Base-by-base conservation (phyloP, 2,888 invertebrate species). In the Ichneumoninae sp. region DNA sequence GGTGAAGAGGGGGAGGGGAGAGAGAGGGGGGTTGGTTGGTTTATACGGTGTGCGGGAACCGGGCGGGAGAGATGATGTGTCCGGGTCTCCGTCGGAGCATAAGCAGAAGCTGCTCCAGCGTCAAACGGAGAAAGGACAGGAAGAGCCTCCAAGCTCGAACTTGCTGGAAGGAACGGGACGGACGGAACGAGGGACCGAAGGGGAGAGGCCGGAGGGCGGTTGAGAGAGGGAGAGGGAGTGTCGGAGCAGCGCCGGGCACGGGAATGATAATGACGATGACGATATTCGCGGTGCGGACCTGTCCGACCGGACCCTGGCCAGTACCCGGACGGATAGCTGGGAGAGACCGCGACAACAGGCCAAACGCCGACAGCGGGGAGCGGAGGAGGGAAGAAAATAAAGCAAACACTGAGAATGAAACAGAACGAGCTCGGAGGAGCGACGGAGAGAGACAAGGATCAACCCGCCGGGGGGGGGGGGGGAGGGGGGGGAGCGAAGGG, bases 211-310 rank as follows among this genome's bases (percentile, higher is more conserved):
- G 26, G 77, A 66, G 60, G 75, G 85, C 78, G 77, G 83, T 69
- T 80, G 72, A 79, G 76, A 85, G 80, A 80, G 85, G 82, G 77
- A 10, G 40, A 10, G 40, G 1, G 40, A 40, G 40, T 40, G 40
- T 40, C 40, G 10, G 80, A 81, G 71, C 66, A 79, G 68, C 86
- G 83, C 75, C 74, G 77, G 71, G 72, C 82, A 86, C 81, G 86
- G 82, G 83, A 86, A 86, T 86, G 87, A 87, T 87, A 87, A 87
- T 85, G 87, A 72, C 85, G 82, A 86, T 83, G 86, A 86, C 79
- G 81, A 86, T 87, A 87, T 86, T 84, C 85, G 81, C 78, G 69
- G 85, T 22, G 71, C 62, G 85, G 86, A 86, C 84, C 84, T 86
- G 86, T 86, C 80, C 75, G 60, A 84, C 80, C 75, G 82, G 80